These are phyloP conservation scores for Lepas anatifera DNA, from an alignment of 2,888 invertebrate species.

Conservation along the genomic window DNA sequence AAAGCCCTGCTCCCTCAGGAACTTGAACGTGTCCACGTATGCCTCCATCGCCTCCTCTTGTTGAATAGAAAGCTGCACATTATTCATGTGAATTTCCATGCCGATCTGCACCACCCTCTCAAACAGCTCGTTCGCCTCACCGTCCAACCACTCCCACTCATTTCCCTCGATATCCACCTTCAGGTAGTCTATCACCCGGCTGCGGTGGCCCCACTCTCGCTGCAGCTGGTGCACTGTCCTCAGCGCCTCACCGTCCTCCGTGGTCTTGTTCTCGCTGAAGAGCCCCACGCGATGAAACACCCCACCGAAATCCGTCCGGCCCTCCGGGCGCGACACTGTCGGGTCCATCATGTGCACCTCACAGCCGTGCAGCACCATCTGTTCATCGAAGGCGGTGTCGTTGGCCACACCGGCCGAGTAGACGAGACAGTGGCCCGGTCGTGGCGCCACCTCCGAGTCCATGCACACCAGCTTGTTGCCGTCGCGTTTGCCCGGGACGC, in stretches of 20 bases:
- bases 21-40: background rate
- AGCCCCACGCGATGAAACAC: background rate
- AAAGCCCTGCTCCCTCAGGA: background rate
- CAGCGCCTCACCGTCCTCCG: background rate
- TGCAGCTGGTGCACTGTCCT: background rate
- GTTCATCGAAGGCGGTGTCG: conserved; percentile 15
- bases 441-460: background rate
- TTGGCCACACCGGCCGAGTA: conserved; percentile 16
- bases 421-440: conserved; percentile 13
- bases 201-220: background rate
- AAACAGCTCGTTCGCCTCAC: conserved; percentile 36
- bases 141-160: conserved; percentile 2
- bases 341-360: conserved; percentile 17
- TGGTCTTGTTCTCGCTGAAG: background rate
- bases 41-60: background rate
- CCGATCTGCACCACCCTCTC: conserved; percentile 22
- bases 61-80: too few relatives aligned
- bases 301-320: background rate
- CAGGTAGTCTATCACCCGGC: conserved; percentile 10
- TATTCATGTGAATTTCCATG: background rate
- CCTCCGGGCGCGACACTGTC: background rate
- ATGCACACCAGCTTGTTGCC: conserved; percentile 17
- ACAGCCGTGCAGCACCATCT: conserved; percentile 15
- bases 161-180: conserved; percentile 17
- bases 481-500: background rate